Evolutionary conservation across 2,113 vertebrate species (phyloP).

Genomic region (Scatophagus argus): DNA sequence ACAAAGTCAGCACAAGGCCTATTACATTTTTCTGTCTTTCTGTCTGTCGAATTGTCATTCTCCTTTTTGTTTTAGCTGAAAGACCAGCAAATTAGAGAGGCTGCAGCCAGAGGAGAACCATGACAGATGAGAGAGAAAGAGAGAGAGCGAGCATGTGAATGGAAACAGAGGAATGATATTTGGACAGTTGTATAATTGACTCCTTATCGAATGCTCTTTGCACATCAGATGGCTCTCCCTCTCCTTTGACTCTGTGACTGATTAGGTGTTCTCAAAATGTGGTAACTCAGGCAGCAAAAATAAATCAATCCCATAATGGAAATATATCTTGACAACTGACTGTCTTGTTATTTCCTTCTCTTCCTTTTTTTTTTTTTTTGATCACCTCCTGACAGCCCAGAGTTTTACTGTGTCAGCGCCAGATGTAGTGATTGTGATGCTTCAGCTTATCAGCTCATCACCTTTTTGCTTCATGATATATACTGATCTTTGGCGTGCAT

Average conservation of each 20-base stretch:
- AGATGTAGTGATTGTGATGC: conserved; percentile 11
- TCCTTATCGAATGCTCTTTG: conserved; percentile 65
- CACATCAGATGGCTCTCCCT: conserved; percentile 54
- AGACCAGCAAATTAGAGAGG: conserved; percentile 55
- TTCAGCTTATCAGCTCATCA: neutral
- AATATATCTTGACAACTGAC: conserved; percentile 50
- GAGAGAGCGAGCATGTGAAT: conserved; percentile 28
- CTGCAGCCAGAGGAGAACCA: conserved; percentile 19
- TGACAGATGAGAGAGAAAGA: conserved; percentile 28
- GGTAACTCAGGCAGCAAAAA: conserved; percentile 63
- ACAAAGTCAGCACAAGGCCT: neutral
- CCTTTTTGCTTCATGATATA: neutral
- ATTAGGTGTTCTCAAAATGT: conserved; percentile 65
- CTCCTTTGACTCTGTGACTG: conserved; percentile 51
- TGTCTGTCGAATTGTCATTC: conserved; percentile 10
- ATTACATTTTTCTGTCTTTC: conserved; percentile 3
- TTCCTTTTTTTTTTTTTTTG: conserved; percentile 32
- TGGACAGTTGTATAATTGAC: conserved; percentile 78
- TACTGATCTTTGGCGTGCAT: neutral
- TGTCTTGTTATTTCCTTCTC: conserved; percentile 11
- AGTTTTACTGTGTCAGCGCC: conserved; percentile 37
- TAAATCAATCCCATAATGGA: conserved; percentile 62
- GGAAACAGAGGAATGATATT: conserved; percentile 59
- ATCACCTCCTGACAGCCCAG: conserved; percentile 27
- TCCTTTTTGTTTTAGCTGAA: conserved; percentile 48